These are phyloP conservation scores for Alcedo atthis DNA, from an alignment of 2,797 vertebrate species.

Conservation along the genomic window DNA sequence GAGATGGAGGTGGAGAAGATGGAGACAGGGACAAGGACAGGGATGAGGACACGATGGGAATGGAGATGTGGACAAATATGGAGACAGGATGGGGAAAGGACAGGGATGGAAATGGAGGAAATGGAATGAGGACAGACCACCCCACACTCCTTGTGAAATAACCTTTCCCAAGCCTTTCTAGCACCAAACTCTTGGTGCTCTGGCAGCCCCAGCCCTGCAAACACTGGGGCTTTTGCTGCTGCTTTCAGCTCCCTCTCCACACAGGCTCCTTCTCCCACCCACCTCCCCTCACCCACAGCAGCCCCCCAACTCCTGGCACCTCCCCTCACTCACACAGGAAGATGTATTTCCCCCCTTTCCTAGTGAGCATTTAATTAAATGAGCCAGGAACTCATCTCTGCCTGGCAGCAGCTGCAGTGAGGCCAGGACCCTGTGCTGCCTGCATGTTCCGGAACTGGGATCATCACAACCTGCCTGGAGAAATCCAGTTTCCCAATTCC, in stretches of 20 bases:
- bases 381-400: neutral
- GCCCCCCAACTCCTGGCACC: neutral
- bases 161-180: neutral
- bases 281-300: neutral
- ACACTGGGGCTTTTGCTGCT: rapidly evolving
- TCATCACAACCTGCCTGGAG: neutral
- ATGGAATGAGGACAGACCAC: neutral
- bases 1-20: no score
- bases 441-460: neutral
- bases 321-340: rapidly evolving
- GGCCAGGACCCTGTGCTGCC: neutral
- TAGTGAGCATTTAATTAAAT: neutral
- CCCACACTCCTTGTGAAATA: neutral
- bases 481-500: neutral
- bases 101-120: rapidly evolving
- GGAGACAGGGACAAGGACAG: no score
- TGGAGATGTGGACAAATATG: no score
- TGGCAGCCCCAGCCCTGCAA: rapidly evolving
- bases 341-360: neutral
- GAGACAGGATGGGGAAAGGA: neutral
- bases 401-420: neutral
- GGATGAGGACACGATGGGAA: no score
- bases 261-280: neutral
- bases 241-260: neutral
- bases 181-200: rapidly evolving